Conservation (phyloP, 2,888 invertebrate genomes). For the Ectemnius lituratus region DNA sequence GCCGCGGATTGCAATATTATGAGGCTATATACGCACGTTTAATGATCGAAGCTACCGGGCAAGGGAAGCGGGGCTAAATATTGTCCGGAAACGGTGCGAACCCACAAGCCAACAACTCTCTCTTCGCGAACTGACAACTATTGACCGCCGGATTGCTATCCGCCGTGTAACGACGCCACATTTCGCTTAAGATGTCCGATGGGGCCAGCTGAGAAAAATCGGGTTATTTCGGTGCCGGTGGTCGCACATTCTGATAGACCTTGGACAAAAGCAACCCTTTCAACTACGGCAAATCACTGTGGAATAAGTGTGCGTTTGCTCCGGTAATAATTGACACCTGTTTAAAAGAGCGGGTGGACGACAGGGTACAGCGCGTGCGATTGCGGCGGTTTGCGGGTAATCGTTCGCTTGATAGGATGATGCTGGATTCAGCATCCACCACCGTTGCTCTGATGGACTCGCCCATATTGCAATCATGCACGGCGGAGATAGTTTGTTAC, state of each 20-base stretch:
- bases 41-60: slow-evolving; percentile 77
- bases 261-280: slow-evolving; percentile 41
- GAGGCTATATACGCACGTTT: slow-evolving; percentile 78
- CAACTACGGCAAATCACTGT: slow-evolving; percentile 37
- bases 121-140: slow-evolving; percentile 60
- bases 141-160: slow-evolving; percentile 56
- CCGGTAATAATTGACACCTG: slow-evolving; percentile 66
- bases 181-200: no score
- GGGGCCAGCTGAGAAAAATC: not conserved
- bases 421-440: not conserved
- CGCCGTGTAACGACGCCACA: not conserved
- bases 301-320: slow-evolving; percentile 53
- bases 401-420: slow-evolving; percentile 1
- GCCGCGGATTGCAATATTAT: slow-evolving; percentile 78
- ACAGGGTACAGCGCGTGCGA: not conserved
- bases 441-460: not conserved
- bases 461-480: not conserved
- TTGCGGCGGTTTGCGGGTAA: slow-evolving; percentile 31
- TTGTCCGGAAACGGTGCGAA: slow-evolving; percentile 71
- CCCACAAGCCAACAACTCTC: slow-evolving; percentile 44
- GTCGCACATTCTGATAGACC: no score
- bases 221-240: not conserved
- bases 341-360: slow-evolving; percentile 42
- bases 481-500: not conserved
- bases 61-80: slow-evolving; percentile 69